Percentiles rank a stretch among this genome's conserved stretches.
phyloP scores from a whole-genome alignment of 2,888 invertebrate genomes.

The Drosophila heteroneura region DNA sequence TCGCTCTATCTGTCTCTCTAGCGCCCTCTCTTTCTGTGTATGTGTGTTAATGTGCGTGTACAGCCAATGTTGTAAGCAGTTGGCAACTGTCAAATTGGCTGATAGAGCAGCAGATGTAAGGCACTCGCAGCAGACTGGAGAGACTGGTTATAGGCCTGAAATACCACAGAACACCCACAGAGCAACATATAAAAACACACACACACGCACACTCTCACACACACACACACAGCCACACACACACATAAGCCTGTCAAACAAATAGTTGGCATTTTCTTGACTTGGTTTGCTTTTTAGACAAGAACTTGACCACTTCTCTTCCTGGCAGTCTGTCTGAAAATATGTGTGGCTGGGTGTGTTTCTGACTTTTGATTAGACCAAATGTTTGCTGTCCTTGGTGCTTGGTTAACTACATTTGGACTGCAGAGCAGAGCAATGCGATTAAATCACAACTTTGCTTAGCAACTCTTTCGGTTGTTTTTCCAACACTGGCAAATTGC shows the following conservation, averaged over 20 bases:
- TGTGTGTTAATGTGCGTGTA: constrained; percentile 10
- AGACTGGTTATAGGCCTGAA: constrained; percentile 32
- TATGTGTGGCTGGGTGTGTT: constrained; percentile 16
- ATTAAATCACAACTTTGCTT: constrained; percentile 4
- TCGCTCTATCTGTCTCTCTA: background rate
- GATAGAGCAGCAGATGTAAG: constrained; percentile 50
- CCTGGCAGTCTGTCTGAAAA: background rate
- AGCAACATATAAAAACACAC: background rate
- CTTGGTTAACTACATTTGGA: constrained; percentile 59
- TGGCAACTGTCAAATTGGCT: constrained; percentile 74
- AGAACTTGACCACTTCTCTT: constrained; percentile 51
- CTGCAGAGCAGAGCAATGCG: constrained; percentile 34
- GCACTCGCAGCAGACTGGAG: constrained; percentile 4
- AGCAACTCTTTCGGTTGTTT: background rate
- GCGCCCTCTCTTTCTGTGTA: background rate
- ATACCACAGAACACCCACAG: constrained; percentile 14
- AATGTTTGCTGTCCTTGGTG: constrained; percentile 67
- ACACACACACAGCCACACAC: background rate
- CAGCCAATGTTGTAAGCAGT: constrained; percentile 58
- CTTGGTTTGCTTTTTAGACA: constrained; percentile 66
- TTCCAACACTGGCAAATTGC: background rate
- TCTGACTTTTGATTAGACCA: constrained; percentile 77
- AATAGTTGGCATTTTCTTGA: constrained; percentile 76
- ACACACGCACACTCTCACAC: constrained; percentile 1
- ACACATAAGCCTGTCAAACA: constrained; percentile 53